Evolutionary conservation across 2,888 invertebrate genomes (phyloP).

Genomic region (Latrodectus elegans): DNA sequence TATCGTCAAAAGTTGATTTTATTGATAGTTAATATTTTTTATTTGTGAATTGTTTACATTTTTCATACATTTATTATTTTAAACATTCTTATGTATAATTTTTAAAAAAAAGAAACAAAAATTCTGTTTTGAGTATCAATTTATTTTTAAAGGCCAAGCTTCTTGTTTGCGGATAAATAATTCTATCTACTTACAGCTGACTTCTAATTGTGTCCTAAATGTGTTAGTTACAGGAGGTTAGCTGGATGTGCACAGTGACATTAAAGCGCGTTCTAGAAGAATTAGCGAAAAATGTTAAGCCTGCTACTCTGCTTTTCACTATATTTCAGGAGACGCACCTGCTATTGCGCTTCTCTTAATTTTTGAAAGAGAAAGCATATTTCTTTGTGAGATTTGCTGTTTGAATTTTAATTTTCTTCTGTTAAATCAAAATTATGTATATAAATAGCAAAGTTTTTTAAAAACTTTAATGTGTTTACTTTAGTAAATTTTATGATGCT

Average conservation of each 20-base stretch:
- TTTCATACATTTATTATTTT: too few species aligned
- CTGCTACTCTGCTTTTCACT: constrained; percentile 46
- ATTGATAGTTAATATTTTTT: too few species aligned
- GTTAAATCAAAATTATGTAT: too few species aligned
- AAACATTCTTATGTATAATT: neutral
- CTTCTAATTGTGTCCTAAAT: constrained; percentile 54
- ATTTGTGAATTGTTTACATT: too few species aligned
- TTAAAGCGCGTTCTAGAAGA: constrained; percentile 34
- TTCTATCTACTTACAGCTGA: constrained; percentile 57
- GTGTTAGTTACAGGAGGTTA: constrained; percentile 62
- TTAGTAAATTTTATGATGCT: neutral
- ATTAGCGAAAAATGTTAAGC: constrained; percentile 46
- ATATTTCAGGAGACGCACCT: constrained; percentile 64
- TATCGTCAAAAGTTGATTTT: too few species aligned
- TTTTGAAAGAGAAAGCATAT: constrained; percentile 35
- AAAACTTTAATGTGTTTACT: too few species aligned
- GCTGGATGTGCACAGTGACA: constrained; percentile 33
- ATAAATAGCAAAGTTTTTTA: too few species aligned
- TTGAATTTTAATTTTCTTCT: neutral
- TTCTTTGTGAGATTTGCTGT: constrained; percentile 21
- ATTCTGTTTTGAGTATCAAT: neutral
- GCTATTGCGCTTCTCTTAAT: constrained; percentile 49
- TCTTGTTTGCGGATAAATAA: constrained; percentile 41
- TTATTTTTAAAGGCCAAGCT: constrained; percentile 57
- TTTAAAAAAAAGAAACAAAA: neutral